Conservation (phyloP, 2,113 vertebrate genomes). For the Promerops cafer region DNA sequence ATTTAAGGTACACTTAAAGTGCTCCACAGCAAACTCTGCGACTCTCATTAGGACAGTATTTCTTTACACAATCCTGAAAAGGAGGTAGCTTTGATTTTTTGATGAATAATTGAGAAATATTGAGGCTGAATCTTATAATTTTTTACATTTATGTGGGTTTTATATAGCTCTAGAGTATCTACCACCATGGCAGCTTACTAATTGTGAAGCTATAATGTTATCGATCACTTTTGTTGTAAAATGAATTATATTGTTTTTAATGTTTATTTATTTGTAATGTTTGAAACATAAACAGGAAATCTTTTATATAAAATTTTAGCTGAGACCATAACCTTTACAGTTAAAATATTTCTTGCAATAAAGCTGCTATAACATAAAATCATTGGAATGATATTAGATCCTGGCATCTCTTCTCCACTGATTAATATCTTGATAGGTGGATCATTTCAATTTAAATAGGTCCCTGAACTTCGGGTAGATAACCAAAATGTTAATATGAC, state of each 20-base stretch:
- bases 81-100: slow-evolving; percentile 21
- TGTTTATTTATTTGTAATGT: neutral
- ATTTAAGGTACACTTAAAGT: slow-evolving; percentile 1
- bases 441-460: slow-evolving; percentile 15
- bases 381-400: neutral
- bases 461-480: neutral
- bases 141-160: neutral
- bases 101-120: neutral
- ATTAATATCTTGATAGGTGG: neutral
- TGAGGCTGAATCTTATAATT: neutral
- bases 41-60: neutral
- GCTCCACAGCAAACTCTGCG: neutral
- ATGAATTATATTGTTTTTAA: neutral
- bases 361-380: neutral
- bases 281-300: neutral
- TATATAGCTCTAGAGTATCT: neutral
- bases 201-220: neutral
- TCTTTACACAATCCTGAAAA: neutral
- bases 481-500: slow-evolving; percentile 29
- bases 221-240: neutral
- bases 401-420: neutral
- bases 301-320: neutral
- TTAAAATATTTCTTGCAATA: neutral
- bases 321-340: neutral
- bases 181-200: neutral